Conservation (phyloP, 2,797 vertebrate species). For the Lagorchestes hirsutus region DNA sequence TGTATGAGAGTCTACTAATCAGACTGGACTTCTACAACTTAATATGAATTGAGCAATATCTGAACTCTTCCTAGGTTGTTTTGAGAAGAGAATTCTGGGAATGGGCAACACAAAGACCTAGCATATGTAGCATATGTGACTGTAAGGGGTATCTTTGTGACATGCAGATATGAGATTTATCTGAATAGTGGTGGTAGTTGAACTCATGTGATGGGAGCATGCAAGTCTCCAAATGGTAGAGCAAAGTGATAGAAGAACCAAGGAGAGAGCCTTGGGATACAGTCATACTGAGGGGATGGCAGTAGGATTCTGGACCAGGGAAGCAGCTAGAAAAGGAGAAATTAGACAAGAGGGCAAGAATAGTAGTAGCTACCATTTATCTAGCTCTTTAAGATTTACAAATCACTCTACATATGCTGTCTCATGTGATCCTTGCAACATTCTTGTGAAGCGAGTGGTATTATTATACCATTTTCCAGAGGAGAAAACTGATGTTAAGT, state of each 20-base stretch:
- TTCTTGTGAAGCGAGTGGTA: neutral
- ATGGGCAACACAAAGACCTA: neutral
- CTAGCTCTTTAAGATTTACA: neutral
- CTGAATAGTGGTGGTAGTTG: neutral
- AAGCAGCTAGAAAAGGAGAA: neutral
- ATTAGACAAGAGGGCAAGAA: neutral
- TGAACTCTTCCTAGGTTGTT: neutral
- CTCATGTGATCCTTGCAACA: neutral
- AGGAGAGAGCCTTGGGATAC: neutral
- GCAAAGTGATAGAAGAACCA: neutral
- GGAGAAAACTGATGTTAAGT: neutral
- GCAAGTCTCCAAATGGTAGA: neutral
- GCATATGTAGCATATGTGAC: neutral
- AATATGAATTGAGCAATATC: neutral
- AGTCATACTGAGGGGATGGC: neutral
- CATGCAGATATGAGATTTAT: neutral
- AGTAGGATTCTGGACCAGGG: neutral
- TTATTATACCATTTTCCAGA: neutral
- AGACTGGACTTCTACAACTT: neutral
- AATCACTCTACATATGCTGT: neutral
- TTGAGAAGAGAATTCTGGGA: neutral
- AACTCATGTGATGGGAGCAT: neutral
- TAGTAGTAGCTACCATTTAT: neutral
- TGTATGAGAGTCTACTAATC: neutral
- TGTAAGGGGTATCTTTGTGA: neutral